Evolutionary conservation across 1,140 invertebrate genomes (phyloP), one percentile per base, ranked within the genome.

Genomic region (Reticulitermes speratus): DNA sequence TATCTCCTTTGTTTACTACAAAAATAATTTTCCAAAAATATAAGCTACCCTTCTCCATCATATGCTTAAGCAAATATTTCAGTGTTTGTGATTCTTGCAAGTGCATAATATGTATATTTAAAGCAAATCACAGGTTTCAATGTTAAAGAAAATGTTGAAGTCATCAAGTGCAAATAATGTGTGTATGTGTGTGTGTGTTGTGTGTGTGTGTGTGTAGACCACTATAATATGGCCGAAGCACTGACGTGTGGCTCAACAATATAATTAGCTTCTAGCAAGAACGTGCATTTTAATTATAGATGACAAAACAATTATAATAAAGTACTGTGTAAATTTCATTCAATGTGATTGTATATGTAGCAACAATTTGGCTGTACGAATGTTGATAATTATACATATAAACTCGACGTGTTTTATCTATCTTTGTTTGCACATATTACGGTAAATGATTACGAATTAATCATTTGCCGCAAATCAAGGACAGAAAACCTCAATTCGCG

Each of bases 261-360:
- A 30, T 30, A 75, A n/a, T 30, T 75, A 75, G 65, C 65, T 75
- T 75, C n/a, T 75, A 75, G 65, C 1, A 75, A 75, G 14, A 75
- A 11, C 65, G 25, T 75, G 65, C 25, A 75, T 75, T 75, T 75
- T 75, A 75, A 75, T 75, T 75, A 75, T 75, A 75, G 65, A 30
- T 75, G 65, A 75, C 7, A 75, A 75, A n/a, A 75, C n/a, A 75
- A 75, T 75, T 75, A 75, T 75, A 75, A 75, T 12, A 75, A 75
- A 30, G n/a, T 75, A n/a, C 8, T 75, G 65, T 75, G 65, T 75
- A 75, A 75, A 75, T 75, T 75, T 75, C 65, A n/a, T 75, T 75
- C 25, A 75, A 75, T 75, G 65, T 75, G 65, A 75, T 75, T 75
- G 65, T 75, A 75, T 75, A 75, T 75, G 65, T 75, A 75, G 65